phyloP scores from a whole-genome alignment of 30 jellyfish, hydroid and myxozoan genomes.

The Turritopsis rubra region DNA sequence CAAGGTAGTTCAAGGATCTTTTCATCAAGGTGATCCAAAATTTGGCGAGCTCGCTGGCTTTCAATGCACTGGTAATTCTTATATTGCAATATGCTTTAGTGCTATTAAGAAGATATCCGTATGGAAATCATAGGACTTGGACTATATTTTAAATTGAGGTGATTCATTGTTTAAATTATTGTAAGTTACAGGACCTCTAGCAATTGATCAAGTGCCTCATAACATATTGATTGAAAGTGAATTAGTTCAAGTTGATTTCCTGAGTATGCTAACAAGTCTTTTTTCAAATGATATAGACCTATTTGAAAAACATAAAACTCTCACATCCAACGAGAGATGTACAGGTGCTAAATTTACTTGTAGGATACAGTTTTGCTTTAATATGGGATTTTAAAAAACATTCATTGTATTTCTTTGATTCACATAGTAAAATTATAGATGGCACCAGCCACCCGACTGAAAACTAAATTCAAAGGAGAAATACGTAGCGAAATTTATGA shows the following conservation, averaged over 20 bases:
- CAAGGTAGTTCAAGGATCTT: slow-evolving; percentile 23
- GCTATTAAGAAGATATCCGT: not conserved
- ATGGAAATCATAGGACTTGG: slow-evolving; percentile 35
- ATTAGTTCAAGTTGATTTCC: slow-evolving; percentile 4
- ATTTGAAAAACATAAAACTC: not conserved
- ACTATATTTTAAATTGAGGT: slow-evolving; percentile 8
- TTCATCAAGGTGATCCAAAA: slow-evolving; percentile 34
- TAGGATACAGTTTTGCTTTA: slow-evolving; percentile 17
- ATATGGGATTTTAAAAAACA: not conserved
- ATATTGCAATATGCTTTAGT: slow-evolving; percentile 20
- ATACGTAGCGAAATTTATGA: too few relatives aligned
- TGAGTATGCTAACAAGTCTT: slow-evolving; percentile 7
- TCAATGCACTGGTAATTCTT: slow-evolving; percentile 33
- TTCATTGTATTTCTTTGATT: slow-evolving; percentile 1
- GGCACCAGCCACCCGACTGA: not conserved
- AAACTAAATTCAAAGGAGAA: too few relatives aligned
- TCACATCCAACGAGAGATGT: not conserved
- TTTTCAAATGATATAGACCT: not conserved
- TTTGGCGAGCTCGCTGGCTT: slow-evolving; percentile 43
- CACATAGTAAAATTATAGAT: slow-evolving; percentile 20
- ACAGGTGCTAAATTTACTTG: slow-evolving; percentile 21
- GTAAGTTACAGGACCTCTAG: not conserved
- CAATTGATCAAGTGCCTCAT: slow-evolving; percentile 24
- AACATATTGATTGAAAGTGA: not conserved
- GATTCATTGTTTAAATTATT: slow-evolving; percentile 15